Base-by-base conservation (phyloP, 2,888 invertebrate genomes). In the Xanthorhoe designata region DNA sequence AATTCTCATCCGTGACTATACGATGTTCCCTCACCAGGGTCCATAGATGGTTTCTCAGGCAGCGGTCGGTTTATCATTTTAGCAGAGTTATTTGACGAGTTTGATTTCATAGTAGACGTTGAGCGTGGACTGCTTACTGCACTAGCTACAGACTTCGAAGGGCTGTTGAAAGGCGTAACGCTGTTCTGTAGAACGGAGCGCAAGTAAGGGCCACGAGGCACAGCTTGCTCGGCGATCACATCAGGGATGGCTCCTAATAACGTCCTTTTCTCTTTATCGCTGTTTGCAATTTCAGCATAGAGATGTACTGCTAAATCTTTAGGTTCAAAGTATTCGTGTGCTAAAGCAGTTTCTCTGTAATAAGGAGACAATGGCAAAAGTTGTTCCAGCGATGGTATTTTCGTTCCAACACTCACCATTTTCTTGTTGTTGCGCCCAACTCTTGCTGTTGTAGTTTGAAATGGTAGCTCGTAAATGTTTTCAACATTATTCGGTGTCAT, bases 21-120 rank as follows among this genome's bases (percentile, higher is more conserved):
- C 61, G 94, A 91, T 1, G 91, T 85, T 2, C 91, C 91, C 61
- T 90, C 91, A n/a, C 88, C 91, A 3, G 87, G 83, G 74, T 91
- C 90, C 50, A 80, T 57, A 24, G 71, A 64, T 17, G 96, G 96
- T 80, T 95, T 96, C 69, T 95, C 94, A 0, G 96, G 96, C 45
- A 96, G 86, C n/a, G 96, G 96, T 71, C 96, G 91, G 77, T 96
- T 95, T 32, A 95, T 92, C 95, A 96, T 96, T 76, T 94, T 95
- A 29, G 84, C 89, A 2, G 91, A 89, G n/a, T 90, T 87, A 38
- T 90, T 91, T 1, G 94, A 92, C 9, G 83, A 70, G 59, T 78
- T 81, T 0, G 88, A 86, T 73, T 85, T 86, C 4, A 86, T 81
- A 2, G 88, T 86, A 0, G 87, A 85, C 15, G 77, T 81, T 13